Evolutionary conservation across 2,797 vertebrate genomes (phyloP), one percentile per base, ranked within the genome.

Genomic region (Scleropages formosus): DNA sequence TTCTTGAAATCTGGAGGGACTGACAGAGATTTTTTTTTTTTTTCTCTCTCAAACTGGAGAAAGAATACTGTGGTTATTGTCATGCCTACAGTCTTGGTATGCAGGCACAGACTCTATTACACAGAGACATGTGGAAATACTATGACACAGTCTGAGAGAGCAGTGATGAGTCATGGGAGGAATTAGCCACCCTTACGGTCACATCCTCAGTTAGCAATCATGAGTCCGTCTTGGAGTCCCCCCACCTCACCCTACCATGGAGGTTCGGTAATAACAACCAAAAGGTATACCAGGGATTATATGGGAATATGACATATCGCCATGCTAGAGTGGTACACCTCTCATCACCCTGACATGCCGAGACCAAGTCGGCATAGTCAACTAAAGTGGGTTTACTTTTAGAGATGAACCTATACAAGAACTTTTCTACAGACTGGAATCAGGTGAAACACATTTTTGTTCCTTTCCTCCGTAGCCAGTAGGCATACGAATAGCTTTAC

Each of bases 101-200:
- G 84, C 53, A 71, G 82, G 76, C 84, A 75, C 49, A 26, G 81
- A 79, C 77, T 78, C 74, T 78, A 75, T 82, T 81, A 87, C 82
- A 81, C 83, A 82, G 74, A 62, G 73, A 44, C 9, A 2, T 89
- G 87, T 85, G 67, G 87, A 85, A 89, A 89, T 64, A 24, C 66
- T 78, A 66, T 77, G 79, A 77, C 73, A 8, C 20, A 20, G 51
- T 59, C 12, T 24, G 20, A 59, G n/a, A 56, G 61, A 59, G 10
- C 20, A 16, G 16, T 58, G 65, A 59, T 79, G 27, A 26, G 13
- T 70, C 73, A 72, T 20, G 31, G 56, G 56, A 24, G 53, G n/a
- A 53, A 73, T 67, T 63, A 8, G 44, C 68, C 39, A 53, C 13
- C 10, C 61, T 24, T 73, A 39, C 6, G 31, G 31, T 39, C 24